Conservation (phyloP, 2,888 invertebrate genomes). For the Drosophila nr. medialis region DNA sequence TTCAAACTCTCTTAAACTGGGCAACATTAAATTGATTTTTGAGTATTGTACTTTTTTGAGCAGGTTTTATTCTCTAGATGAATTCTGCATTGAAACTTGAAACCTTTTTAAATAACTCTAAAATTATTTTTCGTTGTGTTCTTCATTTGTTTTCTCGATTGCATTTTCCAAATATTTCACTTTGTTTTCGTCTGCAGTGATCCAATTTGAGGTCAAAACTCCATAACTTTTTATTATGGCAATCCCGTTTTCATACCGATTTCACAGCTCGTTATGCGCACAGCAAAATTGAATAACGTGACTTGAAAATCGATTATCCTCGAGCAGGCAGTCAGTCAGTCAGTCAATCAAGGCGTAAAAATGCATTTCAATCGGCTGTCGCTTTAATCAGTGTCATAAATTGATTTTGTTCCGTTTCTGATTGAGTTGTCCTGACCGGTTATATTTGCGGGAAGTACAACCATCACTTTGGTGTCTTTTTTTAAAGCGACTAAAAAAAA, state of each 20-base stretch:
- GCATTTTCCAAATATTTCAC: background rate
- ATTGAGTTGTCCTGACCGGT: conserved; percentile 72
- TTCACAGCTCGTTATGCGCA: conserved; percentile 7
- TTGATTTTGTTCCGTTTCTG: conserved; percentile 55
- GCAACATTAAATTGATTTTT: background rate
- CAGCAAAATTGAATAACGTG: conserved; percentile 46
- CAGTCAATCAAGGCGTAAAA: conserved; percentile 54
- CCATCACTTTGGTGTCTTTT: conserved; percentile 6
- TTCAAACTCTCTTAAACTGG: background rate
- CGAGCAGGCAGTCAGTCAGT: conserved; percentile 10
- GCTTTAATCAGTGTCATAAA: conserved; percentile 67
- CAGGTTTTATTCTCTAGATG: background rate
- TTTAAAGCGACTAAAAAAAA: conserved; percentile 50
- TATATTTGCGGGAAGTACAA: conserved; percentile 6
- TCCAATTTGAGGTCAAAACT: background rate
- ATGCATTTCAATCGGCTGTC: conserved; percentile 70
- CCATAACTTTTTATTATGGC: background rate
- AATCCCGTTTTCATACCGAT: conserved; percentile 1
- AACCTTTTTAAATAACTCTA: background rate
- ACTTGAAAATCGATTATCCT: conserved; percentile 32
- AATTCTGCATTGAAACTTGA: background rate
- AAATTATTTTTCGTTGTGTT: background rate
- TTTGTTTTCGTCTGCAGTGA: background rate
- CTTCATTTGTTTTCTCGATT: background rate
- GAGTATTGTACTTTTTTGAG: background rate